Conservation (phyloP, 2,888 invertebrate genomes). For the Marronus borbonicus region DNA sequence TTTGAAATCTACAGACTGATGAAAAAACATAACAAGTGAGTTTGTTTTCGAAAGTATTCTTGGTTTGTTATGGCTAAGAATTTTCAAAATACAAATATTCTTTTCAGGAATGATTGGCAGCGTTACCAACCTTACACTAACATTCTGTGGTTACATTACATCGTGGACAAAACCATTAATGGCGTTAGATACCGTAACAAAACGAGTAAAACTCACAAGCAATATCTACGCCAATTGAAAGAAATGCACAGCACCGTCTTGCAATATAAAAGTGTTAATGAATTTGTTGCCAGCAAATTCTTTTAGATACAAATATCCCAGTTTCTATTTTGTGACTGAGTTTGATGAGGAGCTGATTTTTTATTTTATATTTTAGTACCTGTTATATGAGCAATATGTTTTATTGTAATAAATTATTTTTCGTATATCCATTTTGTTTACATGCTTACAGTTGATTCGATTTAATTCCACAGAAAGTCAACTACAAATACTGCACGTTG, state of each 20-base stretch:
- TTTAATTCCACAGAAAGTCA: too few relatives aligned
- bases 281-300: background rate
- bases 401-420: too few relatives aligned
- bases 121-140: slow-evolving; percentile 89
- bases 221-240: slow-evolving; percentile 73
- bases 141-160: slow-evolving; percentile 93
- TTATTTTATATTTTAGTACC: too few relatives aligned
- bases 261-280: slow-evolving; percentile 74
- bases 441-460: too few relatives aligned
- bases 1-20: slow-evolving; percentile 95
- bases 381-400: too few relatives aligned
- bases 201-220: slow-evolving; percentile 76
- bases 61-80: too few relatives aligned
- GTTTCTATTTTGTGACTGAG: too few relatives aligned
- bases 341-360: background rate
- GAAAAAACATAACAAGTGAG: slow-evolving; percentile 84
- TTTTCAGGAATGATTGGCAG: slow-evolving; percentile 87
- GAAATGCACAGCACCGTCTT: slow-evolving; percentile 74
- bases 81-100: background rate
- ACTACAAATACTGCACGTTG: too few relatives aligned
- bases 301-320: too few relatives aligned
- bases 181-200: slow-evolving; percentile 79
- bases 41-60: slow-evolving; percentile 47
- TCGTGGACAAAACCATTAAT: slow-evolving; percentile 84
- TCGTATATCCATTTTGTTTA: too few relatives aligned